Percentiles rank a stretch among this genome's conserved stretches.
Conservation (phyloP, 2,797 vertebrate genomes). For the Otus scops region DNA sequence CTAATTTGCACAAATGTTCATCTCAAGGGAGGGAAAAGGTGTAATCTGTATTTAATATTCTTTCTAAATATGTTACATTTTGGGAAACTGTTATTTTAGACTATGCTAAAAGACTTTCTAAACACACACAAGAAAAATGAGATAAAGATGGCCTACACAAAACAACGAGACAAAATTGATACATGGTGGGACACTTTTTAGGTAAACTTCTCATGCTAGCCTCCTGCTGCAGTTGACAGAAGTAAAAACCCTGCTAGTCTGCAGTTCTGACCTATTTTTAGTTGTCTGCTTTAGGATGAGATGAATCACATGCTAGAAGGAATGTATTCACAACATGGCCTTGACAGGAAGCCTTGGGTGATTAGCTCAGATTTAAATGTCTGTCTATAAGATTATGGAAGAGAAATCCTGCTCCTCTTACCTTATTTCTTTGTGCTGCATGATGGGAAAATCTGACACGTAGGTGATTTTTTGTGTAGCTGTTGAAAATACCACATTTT, state of each 20-base stretch:
- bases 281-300: conserved; percentile 4
- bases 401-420: neutral
- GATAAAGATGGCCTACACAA: neutral
- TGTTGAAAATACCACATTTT: neutral
- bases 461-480: neutral
- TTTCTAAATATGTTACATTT: neutral
- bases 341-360: neutral
- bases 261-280: neutral
- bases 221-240: neutral
- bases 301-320: neutral
- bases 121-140: neutral
- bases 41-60: neutral
- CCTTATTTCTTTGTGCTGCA: neutral
- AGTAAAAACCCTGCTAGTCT: neutral
- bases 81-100: neutral
- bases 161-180: neutral
- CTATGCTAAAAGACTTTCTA: neutral
- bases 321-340: neutral
- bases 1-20: neutral
- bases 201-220: neutral
- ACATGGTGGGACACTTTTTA: neutral
- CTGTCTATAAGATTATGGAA: neutral
- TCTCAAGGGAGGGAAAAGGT: neutral
- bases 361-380: neutral
- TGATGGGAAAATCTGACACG: neutral